phyloP scores from a whole-genome alignment of 2,113 vertebrate species.

The Microtus montanus region DNA sequence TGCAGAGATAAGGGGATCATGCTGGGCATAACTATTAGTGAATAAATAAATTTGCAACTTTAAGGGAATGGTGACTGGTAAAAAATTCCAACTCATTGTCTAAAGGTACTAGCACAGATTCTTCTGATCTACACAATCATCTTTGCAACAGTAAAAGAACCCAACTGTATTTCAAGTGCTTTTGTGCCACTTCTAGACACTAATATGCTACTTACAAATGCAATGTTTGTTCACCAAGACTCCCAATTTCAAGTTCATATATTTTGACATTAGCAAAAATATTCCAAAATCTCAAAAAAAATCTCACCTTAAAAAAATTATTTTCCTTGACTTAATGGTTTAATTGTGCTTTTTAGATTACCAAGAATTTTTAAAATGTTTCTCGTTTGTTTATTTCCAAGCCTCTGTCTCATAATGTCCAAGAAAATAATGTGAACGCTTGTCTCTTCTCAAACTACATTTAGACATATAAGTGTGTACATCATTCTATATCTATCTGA shows the following conservation, averaged over 20 bases:
- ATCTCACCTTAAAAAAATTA: not conserved
- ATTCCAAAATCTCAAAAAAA: slow-evolving; percentile 21
- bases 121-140: not conserved
- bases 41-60: not conserved
- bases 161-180: not conserved
- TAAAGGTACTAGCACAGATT: not conserved
- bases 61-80: not conserved
- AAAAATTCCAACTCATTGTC: not conserved
- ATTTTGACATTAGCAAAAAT: not conserved
- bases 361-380: not conserved
- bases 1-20: not conserved
- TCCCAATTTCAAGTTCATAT: not conserved
- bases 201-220: not conserved
- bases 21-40: not conserved
- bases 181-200: not conserved
- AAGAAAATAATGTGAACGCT: not conserved
- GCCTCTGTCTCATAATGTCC: not conserved
- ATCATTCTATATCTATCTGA: not conserved
- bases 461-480: not conserved
- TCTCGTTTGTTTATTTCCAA: not conserved
- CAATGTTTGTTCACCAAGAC: not conserved
- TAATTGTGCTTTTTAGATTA: not conserved
- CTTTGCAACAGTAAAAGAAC: not conserved
- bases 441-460: not conserved
- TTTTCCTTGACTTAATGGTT: not conserved